Evolutionary conservation across 2,888 invertebrate genomes (phyloP).

Genomic region (Digitonthophagus gazella): DNA sequence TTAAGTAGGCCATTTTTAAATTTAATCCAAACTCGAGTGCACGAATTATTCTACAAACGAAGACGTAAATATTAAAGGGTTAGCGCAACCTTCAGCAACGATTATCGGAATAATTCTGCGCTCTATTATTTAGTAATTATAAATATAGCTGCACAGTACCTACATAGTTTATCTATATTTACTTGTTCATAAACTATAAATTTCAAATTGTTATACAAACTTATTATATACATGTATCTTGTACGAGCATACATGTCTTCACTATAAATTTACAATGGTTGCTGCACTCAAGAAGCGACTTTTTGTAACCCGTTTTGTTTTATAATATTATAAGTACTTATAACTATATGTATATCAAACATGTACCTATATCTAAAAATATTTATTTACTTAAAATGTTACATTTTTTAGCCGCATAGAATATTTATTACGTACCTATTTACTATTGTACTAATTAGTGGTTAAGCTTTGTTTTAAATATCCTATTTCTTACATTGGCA

Average conservation of each 20-base stretch:
- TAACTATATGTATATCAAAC: not conserved
- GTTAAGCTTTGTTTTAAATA: not conserved
- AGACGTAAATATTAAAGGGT: constrained; percentile 1
- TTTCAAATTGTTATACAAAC: constrained; percentile 34
- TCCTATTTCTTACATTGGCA: not conserved
- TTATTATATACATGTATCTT: constrained; percentile 26
- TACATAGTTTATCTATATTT: constrained; percentile 36
- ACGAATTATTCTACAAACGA: constrained; percentile 27
- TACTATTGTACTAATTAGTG: not conserved
- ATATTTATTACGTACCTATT: not conserved
- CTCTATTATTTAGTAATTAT: constrained; percentile 28
- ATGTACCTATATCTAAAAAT: constrained; percentile 3
- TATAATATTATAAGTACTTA: constrained; percentile 1
- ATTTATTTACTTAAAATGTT: too few species aligned
- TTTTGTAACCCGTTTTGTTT: constrained; percentile 10
- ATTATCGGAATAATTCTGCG: constrained; percentile 27
- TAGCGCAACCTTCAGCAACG: not conserved
- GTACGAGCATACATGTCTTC: constrained; percentile 26
- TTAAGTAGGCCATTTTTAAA: constrained; percentile 34
- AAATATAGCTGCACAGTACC: constrained; percentile 38
- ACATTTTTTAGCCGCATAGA: too few species aligned
- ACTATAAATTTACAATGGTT: constrained; percentile 33
- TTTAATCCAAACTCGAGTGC: constrained; percentile 26
- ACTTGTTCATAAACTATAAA: constrained; percentile 35
- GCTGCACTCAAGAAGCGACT: constrained; percentile 33